phyloP scores from a whole-genome alignment of 2,888 invertebrate genomes.

The Pediacus dermestoides region DNA sequence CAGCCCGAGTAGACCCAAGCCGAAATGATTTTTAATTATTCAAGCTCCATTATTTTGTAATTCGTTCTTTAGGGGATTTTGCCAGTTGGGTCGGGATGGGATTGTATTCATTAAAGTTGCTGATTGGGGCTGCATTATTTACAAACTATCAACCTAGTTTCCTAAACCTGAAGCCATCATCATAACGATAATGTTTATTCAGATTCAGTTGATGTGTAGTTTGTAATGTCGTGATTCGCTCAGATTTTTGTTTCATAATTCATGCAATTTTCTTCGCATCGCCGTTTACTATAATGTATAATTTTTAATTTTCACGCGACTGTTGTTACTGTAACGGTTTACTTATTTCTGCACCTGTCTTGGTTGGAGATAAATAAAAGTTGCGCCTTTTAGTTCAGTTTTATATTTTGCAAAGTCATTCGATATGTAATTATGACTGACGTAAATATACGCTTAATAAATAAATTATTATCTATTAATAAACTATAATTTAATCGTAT shows the following conservation, averaged over 20 bases:
- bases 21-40: slow-evolving; percentile 31
- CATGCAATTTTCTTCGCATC: slow-evolving; percentile 12
- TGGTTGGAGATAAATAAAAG: slow-evolving; percentile 8
- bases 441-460: slow-evolving; percentile 16
- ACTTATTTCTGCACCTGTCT: slow-evolving; percentile 20
- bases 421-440: slow-evolving; percentile 15
- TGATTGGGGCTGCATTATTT: slow-evolving; percentile 36
- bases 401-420: slow-evolving; percentile 21
- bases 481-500: slow-evolving; percentile 15
- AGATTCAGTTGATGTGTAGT: too few species aligned
- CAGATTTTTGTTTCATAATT: slow-evolving; percentile 3
- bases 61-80: slow-evolving; percentile 30
- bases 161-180: too few species aligned
- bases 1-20: slow-evolving; percentile 1
- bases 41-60: slow-evolving; percentile 34
- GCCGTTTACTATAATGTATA: slow-evolving; percentile 15
- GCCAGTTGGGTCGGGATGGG: slow-evolving; percentile 23
- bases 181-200: too few species aligned
- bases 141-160: slow-evolving; percentile 14
- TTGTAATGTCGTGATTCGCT: slow-evolving; percentile 10
- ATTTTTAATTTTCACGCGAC: slow-evolving; percentile 23
- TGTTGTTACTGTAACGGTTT: slow-evolving; percentile 15
- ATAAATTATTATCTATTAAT: slow-evolving; percentile 14
- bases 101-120: slow-evolving; percentile 28
- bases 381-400: slow-evolving; percentile 4